Evolutionary conservation across 1,140 invertebrate species (phyloP).

Genomic region (Trachymyrmex cornetzi): DNA sequence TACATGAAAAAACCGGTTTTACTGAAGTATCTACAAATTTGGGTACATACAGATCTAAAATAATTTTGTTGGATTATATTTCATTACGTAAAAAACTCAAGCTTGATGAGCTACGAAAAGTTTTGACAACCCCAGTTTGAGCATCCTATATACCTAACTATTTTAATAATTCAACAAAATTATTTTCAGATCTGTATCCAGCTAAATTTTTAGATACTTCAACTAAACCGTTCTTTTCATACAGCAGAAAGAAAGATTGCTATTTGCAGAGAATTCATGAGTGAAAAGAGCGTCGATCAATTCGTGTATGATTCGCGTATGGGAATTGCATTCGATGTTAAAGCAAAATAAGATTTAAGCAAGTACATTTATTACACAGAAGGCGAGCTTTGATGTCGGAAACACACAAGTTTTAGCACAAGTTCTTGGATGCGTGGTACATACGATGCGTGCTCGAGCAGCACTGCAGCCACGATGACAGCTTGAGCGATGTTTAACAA

Average conservation of each 20-base stretch:
- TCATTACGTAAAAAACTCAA: too few species aligned
- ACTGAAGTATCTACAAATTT: too few species aligned
- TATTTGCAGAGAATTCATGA: background rate
- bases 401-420: background rate
- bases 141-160: too few species aligned
- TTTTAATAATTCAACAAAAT: too few species aligned
- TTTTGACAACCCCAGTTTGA: too few species aligned
- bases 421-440: constrained; percentile 15
- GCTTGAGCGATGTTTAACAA: constrained; percentile 80
- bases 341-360: constrained; percentile 10
- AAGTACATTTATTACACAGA: constrained; percentile 2
- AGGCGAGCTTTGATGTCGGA: background rate
- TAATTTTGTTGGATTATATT: too few species aligned
- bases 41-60: too few species aligned
- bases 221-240: too few species aligned
- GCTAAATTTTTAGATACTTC: too few species aligned
- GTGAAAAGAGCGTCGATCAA: background rate
- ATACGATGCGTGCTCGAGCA: background rate
- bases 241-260: background rate
- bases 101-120: too few species aligned
- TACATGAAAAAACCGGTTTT: background rate
- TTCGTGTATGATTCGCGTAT: background rate
- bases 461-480: constrained; percentile 68
- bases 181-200: too few species aligned
- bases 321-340: constrained; percentile 11